phyloP scores from a whole-genome alignment of 2,113 vertebrate genomes.

The Carassius carassius region DNA sequence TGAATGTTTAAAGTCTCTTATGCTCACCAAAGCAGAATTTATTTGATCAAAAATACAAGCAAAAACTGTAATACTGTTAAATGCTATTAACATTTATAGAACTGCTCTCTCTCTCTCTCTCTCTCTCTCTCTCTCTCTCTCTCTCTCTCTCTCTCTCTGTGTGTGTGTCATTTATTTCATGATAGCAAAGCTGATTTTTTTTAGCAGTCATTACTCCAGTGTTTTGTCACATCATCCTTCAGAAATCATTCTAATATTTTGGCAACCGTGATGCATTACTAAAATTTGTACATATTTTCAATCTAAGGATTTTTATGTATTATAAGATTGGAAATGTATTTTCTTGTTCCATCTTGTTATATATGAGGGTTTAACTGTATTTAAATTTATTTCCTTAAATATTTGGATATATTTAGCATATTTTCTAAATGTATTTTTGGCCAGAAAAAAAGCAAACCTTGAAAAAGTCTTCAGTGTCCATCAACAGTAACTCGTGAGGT shows the following conservation, averaged over 20 bases:
- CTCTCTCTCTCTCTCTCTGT: no score
- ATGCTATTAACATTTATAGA: neutral
- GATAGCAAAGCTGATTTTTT: no score
- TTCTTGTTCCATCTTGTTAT: neutral
- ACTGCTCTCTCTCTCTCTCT: no score
- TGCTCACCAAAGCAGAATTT: neutral
- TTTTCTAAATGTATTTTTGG: neutral
- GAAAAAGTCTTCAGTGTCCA: neutral
- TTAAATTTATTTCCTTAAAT: no score
- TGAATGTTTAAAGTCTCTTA: neutral
- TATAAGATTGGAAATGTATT: neutral
- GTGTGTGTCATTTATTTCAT: neutral
- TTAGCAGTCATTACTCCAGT: no score
- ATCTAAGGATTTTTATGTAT: neutral
- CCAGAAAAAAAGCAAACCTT: neutral
- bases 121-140: no score
- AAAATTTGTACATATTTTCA: neutral
- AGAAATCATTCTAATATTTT: neutral
- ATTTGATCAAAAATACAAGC: neutral
- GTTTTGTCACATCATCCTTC: neutral
- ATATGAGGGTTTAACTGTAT: neutral
- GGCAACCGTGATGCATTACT: neutral
- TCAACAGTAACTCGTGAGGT: neutral
- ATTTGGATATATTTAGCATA: neutral
- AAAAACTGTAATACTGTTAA: neutral